Percentiles rank a stretch among this genome's conserved stretches.
Evolutionary conservation across 2,888 invertebrate genomes (phyloP).

Genomic region (Drosophila putrida): DNA sequence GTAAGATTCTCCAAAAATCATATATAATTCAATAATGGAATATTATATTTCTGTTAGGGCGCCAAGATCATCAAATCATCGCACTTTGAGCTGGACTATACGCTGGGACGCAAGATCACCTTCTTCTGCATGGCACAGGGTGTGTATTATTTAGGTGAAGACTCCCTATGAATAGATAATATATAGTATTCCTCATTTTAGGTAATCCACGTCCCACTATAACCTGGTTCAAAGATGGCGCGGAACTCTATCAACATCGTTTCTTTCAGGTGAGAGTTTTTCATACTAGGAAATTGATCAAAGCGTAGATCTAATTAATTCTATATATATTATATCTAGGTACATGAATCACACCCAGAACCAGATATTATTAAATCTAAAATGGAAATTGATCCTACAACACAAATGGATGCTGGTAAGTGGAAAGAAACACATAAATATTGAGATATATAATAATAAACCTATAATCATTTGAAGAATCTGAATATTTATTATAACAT

Average conservation of each 20-base stretch:
- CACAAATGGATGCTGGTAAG: slow-evolving; percentile 96
- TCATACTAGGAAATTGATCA: too few relatives aligned
- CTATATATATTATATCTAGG: slow-evolving; percentile 86
- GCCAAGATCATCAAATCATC: slow-evolving; percentile 95
- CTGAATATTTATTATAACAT: background rate
- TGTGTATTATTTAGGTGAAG: slow-evolving; percentile 55
- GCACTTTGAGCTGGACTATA: slow-evolving; percentile 96
- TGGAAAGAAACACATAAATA: too few relatives aligned
- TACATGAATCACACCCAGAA: slow-evolving; percentile 94
- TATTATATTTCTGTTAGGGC: slow-evolving; percentile 87
- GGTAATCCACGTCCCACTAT: slow-evolving; percentile 93
- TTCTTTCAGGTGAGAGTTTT: slow-evolving; percentile 90
- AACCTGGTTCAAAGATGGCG: slow-evolving; percentile 98
- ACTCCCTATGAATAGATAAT: background rate
- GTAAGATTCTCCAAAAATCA: slow-evolving; percentile 85
- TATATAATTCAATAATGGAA: background rate
- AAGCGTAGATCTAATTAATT: background rate
- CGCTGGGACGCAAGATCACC: slow-evolving; percentile 96
- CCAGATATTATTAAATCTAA: slow-evolving; percentile 94
- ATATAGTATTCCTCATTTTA: slow-evolving; percentile 64
- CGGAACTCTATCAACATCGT: slow-evolving; percentile 95
- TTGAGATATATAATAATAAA: background rate
- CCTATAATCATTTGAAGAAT: background rate
- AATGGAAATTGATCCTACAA: slow-evolving; percentile 97
- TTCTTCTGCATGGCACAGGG: slow-evolving; percentile 97